phyloP scores from a whole-genome alignment of 2,888 invertebrate species.

The Oscheius sp. region DNA sequence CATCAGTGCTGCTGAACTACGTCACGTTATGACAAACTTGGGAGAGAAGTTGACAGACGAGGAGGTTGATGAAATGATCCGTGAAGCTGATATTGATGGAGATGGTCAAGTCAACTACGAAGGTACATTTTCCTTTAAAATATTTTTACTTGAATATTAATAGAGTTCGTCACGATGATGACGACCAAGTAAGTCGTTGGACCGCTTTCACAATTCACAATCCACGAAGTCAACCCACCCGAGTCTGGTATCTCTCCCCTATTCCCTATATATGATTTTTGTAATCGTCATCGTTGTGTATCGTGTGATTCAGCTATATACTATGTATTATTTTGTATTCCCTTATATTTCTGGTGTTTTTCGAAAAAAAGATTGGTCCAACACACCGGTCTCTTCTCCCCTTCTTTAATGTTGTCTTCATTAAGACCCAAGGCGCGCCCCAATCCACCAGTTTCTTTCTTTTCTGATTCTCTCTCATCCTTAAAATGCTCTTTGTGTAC shows the following conservation, averaged over 20 bases:
- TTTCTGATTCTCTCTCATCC: constrained; percentile 28
- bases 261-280: constrained; percentile 23
- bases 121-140: constrained; percentile 44
- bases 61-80: constrained; percentile 99
- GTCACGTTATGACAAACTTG: constrained; percentile 99
- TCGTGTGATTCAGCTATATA: constrained; percentile 27
- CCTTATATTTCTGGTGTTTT: constrained; percentile 21
- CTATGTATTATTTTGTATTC: constrained; percentile 22
- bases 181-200: constrained; percentile 66
- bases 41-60: constrained; percentile 99
- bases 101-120: constrained; percentile 97
- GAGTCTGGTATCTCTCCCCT: constrained; percentile 30
- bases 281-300: constrained; percentile 34
- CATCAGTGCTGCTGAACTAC: constrained; percentile 96
- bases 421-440: not conserved
- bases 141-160: constrained; percentile 27
- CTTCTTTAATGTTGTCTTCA: constrained; percentile 12
- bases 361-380: constrained; percentile 8
- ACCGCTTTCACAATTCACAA: constrained; percentile 9
- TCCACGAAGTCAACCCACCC: constrained; percentile 22
- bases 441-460: constrained; percentile 24
- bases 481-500: constrained; percentile 24
- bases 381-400: constrained; percentile 16
- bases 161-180: constrained; percentile 73
- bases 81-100: constrained; percentile 96